Conservation (phyloP, 53 echinoderm and acorn worm species). For the Pentamera pediparva region DNA sequence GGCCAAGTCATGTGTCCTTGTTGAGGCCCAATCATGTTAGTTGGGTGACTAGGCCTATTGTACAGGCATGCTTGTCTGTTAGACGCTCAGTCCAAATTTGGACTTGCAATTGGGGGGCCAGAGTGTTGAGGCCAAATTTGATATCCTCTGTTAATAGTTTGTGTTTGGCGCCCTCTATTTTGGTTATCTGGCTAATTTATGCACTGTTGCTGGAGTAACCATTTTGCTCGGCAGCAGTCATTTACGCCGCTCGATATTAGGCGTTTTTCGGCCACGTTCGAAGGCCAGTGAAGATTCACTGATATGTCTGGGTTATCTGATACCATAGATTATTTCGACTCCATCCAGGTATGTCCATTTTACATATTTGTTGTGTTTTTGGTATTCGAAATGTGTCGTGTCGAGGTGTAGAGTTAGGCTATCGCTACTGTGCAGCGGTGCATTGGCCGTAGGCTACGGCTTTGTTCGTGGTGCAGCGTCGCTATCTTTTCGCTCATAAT, state of each 20-base stretch:
- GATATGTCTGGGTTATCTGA: too few relatives aligned
- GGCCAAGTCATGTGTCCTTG: slow-evolving; percentile 14
- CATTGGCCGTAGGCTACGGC: too few relatives aligned
- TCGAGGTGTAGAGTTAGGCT: too few relatives aligned
- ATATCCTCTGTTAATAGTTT: neutral
- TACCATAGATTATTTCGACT: too few relatives aligned
- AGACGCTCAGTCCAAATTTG: neutral
- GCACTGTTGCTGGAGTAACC: neutral
- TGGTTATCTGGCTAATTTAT: neutral
- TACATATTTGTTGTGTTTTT: too few relatives aligned
- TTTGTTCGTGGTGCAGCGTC: too few relatives aligned
- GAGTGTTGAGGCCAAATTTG: neutral
- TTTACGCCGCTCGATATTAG: neutral
- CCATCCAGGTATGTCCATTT: too few relatives aligned
- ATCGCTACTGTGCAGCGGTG: too few relatives aligned
- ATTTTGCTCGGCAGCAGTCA: neutral
- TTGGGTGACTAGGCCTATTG: neutral
- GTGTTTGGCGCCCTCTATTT: neutral
- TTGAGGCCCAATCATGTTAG: neutral
- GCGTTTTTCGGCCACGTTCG: too few relatives aligned
- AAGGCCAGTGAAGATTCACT: neutral
- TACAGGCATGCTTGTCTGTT: neutral
- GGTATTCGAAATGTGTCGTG: too few relatives aligned
- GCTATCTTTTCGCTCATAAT: too few relatives aligned
- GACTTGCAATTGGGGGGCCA: neutral